Conservation (phyloP, 2,888 invertebrate species). For the Synanthedon myopaeformis region DNA sequence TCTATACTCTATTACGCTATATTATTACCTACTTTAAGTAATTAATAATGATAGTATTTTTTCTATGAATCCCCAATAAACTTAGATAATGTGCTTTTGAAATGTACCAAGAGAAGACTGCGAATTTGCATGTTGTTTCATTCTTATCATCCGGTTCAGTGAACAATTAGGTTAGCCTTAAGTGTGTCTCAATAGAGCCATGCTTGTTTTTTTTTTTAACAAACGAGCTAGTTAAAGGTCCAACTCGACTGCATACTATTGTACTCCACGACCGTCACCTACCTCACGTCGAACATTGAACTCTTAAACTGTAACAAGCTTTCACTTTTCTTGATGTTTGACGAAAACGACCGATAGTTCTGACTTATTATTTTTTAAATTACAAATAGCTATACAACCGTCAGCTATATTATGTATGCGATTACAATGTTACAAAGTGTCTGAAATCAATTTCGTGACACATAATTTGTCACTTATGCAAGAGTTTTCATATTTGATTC, state of each 20-base stretch:
- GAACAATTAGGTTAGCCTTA: constrained; percentile 25
- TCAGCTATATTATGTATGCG: too few species aligned
- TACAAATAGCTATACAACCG: background rate
- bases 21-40: background rate
- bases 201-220: constrained; percentile 17
- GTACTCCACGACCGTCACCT: constrained; percentile 7
- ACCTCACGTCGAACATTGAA: constrained; percentile 36
- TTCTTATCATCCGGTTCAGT: constrained; percentile 17
- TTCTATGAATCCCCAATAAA: background rate
- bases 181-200: constrained; percentile 24
- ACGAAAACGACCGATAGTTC: constrained; percentile 8
- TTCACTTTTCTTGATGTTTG: constrained; percentile 43
- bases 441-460: too few species aligned
- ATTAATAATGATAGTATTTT: background rate
- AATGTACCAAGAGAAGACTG: too few species aligned
- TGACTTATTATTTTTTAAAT: background rate
- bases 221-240: background rate
- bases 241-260: background rate
- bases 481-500: too few species aligned
- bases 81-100: too few species aligned
- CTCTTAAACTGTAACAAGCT: constrained; percentile 28
- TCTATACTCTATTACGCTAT: background rate
- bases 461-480: too few species aligned
- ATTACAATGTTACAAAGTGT: too few species aligned
- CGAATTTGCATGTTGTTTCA: background rate